These are phyloP conservation scores for Sebastes fasciatus DNA, from an alignment of 2,113 vertebrate species.

Conservation along the genomic window DNA sequence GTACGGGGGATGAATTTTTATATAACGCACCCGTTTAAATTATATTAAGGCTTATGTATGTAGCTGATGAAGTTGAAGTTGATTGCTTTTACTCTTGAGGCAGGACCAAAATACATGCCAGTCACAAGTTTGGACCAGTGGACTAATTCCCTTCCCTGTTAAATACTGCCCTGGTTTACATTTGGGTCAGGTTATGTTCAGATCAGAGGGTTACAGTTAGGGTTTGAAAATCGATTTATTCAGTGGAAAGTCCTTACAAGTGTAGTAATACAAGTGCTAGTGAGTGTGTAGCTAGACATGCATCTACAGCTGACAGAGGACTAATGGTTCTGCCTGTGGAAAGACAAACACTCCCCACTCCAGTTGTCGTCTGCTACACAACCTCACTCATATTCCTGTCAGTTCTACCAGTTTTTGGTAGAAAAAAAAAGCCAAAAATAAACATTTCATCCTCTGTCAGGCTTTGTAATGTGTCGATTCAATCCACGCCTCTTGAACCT, in stretches of 20 bases:
- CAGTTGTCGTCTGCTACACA: not conserved
- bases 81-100: not conserved
- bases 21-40: too few relatives aligned
- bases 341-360: conserved; percentile 32
- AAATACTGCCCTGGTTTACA: not conserved
- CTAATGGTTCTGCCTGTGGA: conserved; percentile 32
- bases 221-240: not conserved
- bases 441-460: conserved; percentile 17
- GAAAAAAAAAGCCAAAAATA: not conserved
- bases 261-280: not conserved
- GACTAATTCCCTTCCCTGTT: not conserved
- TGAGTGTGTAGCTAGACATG: not conserved
- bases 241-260: not conserved
- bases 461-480: conserved; percentile 37
- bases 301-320: conserved; percentile 19
- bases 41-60: not conserved
- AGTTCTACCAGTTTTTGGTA: conserved; percentile 8
- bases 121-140: not conserved
- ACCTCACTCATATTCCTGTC: too few relatives aligned
- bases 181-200: conserved; percentile 11
- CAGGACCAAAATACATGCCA: not conserved
- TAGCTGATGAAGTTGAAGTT: not conserved
- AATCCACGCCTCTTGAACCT: conserved; percentile 49
- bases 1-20: too few relatives aligned
- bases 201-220: conserved; percentile 1